Evolutionary conservation across 2,113 vertebrate species (phyloP), one percentile per base, ranked within the genome.

Genomic region (Nyctereutes procyonoides): DNA sequence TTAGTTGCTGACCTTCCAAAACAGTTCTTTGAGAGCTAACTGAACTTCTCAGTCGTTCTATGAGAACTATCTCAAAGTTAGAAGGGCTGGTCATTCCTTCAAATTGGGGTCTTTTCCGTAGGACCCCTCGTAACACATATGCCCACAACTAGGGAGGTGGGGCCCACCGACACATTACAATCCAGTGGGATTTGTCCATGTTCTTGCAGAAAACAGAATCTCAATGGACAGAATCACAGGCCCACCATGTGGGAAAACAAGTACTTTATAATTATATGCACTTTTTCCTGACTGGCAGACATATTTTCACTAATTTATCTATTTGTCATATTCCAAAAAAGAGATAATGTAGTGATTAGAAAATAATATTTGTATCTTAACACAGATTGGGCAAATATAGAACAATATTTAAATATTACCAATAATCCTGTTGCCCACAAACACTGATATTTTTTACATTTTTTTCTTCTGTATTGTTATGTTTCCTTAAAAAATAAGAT

Each of bases 71-170:
- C 38, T 51, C 48, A 17, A 26, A 91, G 13, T 24, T 28, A 1
- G 16, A 74, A 62, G 58, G 14, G 58, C 32, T 35, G 53, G 35
- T 65, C 87, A 84, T 58, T 15, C n/a, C 8, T 88, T 67, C 12
- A 20, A 20, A 28, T 58, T n/a, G 24, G 1, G 32, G 28, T 86
- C 32, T 96, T 92, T 77, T 43, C 43, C 69, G 55, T 12, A 60
- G 38, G 48, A 69, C 30, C 0, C 43, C 53, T 93, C 13, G 16
- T 55, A 77, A 95, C 76, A 90, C n/a, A 69, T 22, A 81, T 2
- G 38, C 35, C 43, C 69, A 87, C 79, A 82, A 38, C 87, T 51
- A 92, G 62, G 92, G 87, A 98, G 80, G 90, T 4, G 38, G 74
- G 51, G 76, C 12, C n/a, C 53, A 76, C 17, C 5, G 32, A n/a